Evolutionary conservation across 1,140 invertebrate species (phyloP), one percentile per base, ranked within the genome.

Genomic region (Caerostris darwini): DNA sequence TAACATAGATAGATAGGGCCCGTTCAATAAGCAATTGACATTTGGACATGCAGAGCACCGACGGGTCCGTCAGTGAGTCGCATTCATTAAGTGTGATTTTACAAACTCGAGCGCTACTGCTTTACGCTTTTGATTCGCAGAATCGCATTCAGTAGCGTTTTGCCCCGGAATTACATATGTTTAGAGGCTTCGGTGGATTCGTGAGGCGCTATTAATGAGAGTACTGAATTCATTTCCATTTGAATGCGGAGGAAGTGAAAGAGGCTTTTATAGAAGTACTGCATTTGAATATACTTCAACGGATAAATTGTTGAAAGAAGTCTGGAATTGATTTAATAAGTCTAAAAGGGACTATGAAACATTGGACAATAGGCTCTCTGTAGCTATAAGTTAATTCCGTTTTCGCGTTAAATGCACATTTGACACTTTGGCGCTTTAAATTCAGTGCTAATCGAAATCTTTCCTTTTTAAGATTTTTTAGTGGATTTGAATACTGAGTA

Each of bases 1-100:
- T 85, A 85, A 85, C 17, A 58, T 85, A 59, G 57, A 85, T 58
- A 85, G 83, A 85, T 85, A 85, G 83, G 83, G 34, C n/a, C 12
- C 57, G 83, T 58, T 59, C 83, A 85, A 85, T 85, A 85, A 85
- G 57, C 83, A n/a, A 58, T 85, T 58, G 83, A 77, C 71, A 85
- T 85, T 85, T 85, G n/a, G 57, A 85, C 56, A 58, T 85, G 57
- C 57, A 57, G 56, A 19, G 58, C 57, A 57, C 58, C 57, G 19
- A 19, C 50, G 7, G 77, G 57, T 85, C n/a, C 83, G n/a, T 12
- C 17, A 57, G 17, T n/a, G 83, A 53, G 56, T 58, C 34, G 19
- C 19, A 58, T 85, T 85, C 83, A 85, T 85, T 85, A 85, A 59
- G 83, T 58, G 57, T 14, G 83, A 85, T 85, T 85, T 85, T 85